Evolutionary conservation across 2,888 invertebrate genomes (phyloP), one percentile per base, ranked within the genome.

Genomic region (Dynastes tityus): DNA sequence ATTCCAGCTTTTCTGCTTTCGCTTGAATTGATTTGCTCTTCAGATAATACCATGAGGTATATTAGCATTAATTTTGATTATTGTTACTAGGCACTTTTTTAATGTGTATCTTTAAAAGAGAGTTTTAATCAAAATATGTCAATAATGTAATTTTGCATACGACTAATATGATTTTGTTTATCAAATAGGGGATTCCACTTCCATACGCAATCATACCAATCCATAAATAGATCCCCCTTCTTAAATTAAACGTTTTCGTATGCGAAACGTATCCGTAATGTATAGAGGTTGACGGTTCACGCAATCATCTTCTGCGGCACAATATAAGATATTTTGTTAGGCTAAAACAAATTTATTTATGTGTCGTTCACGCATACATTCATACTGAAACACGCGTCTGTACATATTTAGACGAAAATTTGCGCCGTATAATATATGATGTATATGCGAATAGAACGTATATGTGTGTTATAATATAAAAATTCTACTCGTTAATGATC

Each of bases 401-500:
- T 4, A 68, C 40, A 51, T 68, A 51, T 51, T 68, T 68, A 55
- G 55, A 55, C 22, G 55, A 8, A 55, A 5, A 55, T 63, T 63
- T 32, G 32, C 29, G 63, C 13, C 13, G 51, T 29, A 65, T 65
- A 32, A 40, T 63, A 27, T 63, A 13, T 27, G 32, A 49, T 68
- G 49, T 68, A 68, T 49, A 68, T 5, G 51, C 49, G 51, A 51
- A 51, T 49, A 68, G 11, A 55, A 5, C 16, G 63, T 63, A 29
- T 63, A 32, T 29, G 51, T 40, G 29, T 27, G 45, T 74, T 61
- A 61, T 61, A 61, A 74, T 74, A 74, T 74, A 74, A 74, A 74
- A 74, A 74, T 74, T 74, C 73, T 73, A 74, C 75, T 83, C 83
- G 83, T 80, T 79, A 78, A 80, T 78, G 79, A 79, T 82, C 83